These are phyloP conservation scores for Amphipoea oculea DNA, from an alignment of 2,888 invertebrate species.

Conservation along the genomic window DNA sequence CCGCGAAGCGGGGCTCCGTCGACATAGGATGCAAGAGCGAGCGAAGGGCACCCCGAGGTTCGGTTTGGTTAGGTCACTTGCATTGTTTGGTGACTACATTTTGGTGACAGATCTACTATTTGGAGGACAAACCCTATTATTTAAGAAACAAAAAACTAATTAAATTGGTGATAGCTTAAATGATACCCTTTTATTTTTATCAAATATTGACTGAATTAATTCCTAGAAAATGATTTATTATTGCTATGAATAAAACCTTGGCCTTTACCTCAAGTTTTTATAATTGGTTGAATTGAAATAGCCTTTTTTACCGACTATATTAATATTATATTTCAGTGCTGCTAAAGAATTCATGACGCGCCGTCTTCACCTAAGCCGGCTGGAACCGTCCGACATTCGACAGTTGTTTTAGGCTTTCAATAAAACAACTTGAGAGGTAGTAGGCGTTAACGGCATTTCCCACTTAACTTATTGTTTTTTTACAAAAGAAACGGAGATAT, in stretches of 20 bases:
- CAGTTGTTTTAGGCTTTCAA: constrained; percentile 13
- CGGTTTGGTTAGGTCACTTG: no score
- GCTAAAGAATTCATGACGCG: background rate
- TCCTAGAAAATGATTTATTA: background rate
- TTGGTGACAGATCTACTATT: no score
- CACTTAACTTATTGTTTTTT: constrained; percentile 6
- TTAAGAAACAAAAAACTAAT: no score
- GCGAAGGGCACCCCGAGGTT: no score
- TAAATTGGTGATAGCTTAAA: no score
- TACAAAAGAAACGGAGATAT: background rate
- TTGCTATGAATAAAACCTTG: background rate
- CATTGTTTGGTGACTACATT: no score
- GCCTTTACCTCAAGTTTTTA: background rate
- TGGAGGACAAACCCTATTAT: no score
- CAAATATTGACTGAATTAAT: background rate
- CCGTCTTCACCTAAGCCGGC: background rate
- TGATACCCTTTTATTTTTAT: no score
- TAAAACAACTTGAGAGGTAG: constrained; percentile 15
- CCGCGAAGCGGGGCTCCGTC: no score
- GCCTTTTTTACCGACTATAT: no score
- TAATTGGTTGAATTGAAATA: background rate
- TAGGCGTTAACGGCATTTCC: background rate
- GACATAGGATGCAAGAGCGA: no score
- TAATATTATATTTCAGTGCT: background rate
- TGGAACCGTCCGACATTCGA: background rate